phyloP scores from a whole-genome alignment of 2,888 invertebrate species.

The Rhagophthalmus giganteus region DNA sequence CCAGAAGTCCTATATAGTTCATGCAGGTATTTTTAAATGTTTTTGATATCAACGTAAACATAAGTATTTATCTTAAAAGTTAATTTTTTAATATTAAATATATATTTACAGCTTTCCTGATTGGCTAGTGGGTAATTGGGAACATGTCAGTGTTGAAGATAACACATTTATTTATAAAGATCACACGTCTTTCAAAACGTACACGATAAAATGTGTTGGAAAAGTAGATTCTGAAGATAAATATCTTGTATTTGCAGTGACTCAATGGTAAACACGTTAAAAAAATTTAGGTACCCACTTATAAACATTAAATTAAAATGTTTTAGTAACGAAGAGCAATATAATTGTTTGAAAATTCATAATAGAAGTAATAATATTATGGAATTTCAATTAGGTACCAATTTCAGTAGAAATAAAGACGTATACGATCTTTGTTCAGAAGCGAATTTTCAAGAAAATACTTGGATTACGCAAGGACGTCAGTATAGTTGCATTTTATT shows the following conservation, averaged over 20 bases:
- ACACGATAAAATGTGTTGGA: slow-evolving; percentile 57
- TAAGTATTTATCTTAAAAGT: too few relatives aligned
- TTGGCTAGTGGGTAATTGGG: slow-evolving; percentile 67
- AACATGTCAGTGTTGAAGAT: slow-evolving; percentile 58
- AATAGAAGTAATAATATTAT: slow-evolving; percentile 63
- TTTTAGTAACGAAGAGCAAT: slow-evolving; percentile 62
- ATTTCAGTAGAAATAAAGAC: slow-evolving; percentile 44
- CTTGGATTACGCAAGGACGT: slow-evolving; percentile 68
- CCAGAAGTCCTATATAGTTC: slow-evolving; percentile 45
- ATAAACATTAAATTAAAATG: slow-evolving; percentile 2
- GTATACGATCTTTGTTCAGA: slow-evolving; percentile 47
- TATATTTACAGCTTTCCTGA: slow-evolving; percentile 64
- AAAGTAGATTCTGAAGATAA: slow-evolving; percentile 52
- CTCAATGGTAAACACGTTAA: slow-evolving; percentile 61
- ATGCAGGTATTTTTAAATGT: too few relatives aligned
- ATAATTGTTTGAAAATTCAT: slow-evolving; percentile 63
- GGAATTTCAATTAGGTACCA: slow-evolving; percentile 61
- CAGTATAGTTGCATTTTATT: slow-evolving; percentile 45
- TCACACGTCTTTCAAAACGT: slow-evolving; percentile 58
- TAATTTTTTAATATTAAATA: too few relatives aligned
- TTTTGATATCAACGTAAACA: too few relatives aligned
- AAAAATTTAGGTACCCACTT: too few relatives aligned
- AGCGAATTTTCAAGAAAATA: slow-evolving; percentile 57
- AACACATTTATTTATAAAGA: slow-evolving; percentile 58
- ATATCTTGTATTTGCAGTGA: slow-evolving; percentile 58